These are phyloP conservation scores for Notoglanidium macrostoma DNA, from an alignment of 2,797 vertebrate genomes.

Conservation along the genomic window DNA sequence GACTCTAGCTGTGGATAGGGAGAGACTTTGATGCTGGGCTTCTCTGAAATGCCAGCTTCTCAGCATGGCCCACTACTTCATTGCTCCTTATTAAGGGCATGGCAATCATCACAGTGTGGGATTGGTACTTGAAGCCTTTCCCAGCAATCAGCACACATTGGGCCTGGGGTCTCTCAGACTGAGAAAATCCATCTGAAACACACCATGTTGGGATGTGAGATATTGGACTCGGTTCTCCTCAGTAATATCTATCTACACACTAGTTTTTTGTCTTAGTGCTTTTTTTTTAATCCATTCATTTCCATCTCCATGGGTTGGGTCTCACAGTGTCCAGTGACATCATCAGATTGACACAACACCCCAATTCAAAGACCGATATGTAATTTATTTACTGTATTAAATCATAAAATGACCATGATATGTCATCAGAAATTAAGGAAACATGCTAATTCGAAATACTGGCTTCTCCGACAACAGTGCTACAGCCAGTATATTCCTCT, in stretches of 20 bases:
- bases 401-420: too few relatives aligned
- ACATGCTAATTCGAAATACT: too few relatives aligned
- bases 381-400: too few relatives aligned
- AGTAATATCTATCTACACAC: not conserved
- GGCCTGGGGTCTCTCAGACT: not conserved
- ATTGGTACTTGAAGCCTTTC: not conserved
- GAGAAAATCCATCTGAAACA: not conserved
- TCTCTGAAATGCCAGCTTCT: not conserved
- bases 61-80: not conserved
- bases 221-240: not conserved
- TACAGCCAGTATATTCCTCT: too few relatives aligned
- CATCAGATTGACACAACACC: too few relatives aligned
- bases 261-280: not conserved
- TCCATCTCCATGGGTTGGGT: not conserved
- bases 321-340: too few relatives aligned
- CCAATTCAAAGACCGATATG: too few relatives aligned
- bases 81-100: constrained; percentile 25
- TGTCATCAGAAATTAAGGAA: too few relatives aligned
- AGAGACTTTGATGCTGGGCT: not conserved
- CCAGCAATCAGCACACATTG: constrained; percentile 4
- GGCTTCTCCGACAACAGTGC: too few relatives aligned
- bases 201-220: not conserved
- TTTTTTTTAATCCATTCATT: not conserved
- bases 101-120: not conserved
- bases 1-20: not conserved